These are phyloP conservation scores for Dreissena polymorpha DNA, from an alignment of 1,140 invertebrate species.

Conservation along the genomic window DNA sequence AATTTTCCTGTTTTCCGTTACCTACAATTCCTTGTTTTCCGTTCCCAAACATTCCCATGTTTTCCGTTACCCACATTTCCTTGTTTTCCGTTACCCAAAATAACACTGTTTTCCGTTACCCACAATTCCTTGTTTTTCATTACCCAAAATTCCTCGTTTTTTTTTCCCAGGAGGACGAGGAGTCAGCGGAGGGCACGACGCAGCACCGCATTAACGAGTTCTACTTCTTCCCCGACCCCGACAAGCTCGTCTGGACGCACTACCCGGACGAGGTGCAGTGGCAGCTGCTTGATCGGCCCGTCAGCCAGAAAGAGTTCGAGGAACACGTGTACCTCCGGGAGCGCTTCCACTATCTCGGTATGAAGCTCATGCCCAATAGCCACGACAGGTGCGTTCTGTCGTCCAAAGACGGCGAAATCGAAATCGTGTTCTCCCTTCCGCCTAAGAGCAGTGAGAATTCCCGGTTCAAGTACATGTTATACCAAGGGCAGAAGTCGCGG, in stretches of 20 bases:
- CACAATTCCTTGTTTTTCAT: no score
- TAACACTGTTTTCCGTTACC: no score
- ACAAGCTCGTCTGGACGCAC: slow-evolving; percentile 64
- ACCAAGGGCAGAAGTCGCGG: slow-evolving; percentile 50
- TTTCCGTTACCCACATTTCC: no score
- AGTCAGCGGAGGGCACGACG: slow-evolving; percentile 68
- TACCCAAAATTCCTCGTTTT: no score
- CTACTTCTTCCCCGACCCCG: slow-evolving; percentile 76
- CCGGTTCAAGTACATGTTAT: slow-evolving; percentile 75
- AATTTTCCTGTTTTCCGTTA: no score
- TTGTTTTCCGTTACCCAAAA: no score
- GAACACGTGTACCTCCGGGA: slow-evolving; percentile 64
- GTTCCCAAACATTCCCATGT: no score
- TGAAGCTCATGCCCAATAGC: slow-evolving; percentile 64
- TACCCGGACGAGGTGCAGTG: slow-evolving; percentile 67
- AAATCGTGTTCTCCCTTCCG: slow-evolving; percentile 70
- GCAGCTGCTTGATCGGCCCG: slow-evolving; percentile 63
- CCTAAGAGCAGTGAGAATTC: slow-evolving; percentile 62
- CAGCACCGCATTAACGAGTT: slow-evolving; percentile 77
- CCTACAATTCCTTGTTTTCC: no score
- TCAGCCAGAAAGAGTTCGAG: slow-evolving; percentile 60
- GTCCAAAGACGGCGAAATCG: slow-evolving; percentile 67
- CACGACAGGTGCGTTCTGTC: slow-evolving; percentile 66
- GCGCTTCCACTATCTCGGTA: slow-evolving; percentile 72
- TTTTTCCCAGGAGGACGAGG: slow-evolving; percentile 62